Conservation (phyloP, 2,797 vertebrate genomes). For the Erithacus rubecula region DNA sequence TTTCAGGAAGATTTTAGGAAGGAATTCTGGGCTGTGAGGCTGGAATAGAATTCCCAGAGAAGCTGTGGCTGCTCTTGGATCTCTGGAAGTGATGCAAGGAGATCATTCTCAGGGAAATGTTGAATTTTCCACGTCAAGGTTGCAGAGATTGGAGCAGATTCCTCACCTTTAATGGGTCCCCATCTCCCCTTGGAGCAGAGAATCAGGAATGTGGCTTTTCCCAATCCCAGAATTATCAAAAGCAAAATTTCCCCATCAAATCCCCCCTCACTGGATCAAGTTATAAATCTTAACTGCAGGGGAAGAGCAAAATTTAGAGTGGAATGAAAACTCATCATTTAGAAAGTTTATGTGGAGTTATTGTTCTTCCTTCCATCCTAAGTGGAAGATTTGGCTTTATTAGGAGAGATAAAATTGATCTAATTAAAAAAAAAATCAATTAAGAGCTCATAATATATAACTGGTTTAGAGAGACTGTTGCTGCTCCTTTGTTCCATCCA, state of each 20-base stretch:
- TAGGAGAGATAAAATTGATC: neutral
- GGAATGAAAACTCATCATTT: neutral
- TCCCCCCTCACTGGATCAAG: neutral
- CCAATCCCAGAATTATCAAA: neutral
- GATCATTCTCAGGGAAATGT: neutral
- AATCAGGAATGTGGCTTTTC: neutral
- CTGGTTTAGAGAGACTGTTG: neutral
- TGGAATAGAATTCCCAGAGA: neutral
- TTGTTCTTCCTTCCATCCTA: neutral
- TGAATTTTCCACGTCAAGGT: neutral
- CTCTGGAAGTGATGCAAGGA: neutral
- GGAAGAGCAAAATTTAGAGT: neutral
- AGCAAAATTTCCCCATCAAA: neutral
- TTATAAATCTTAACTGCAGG: neutral
- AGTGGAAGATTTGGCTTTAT: neutral
- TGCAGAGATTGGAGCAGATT: neutral
- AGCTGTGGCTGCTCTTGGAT: neutral
- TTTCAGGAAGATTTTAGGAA: neutral
- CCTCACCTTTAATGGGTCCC: neutral
- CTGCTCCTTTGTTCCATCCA: neutral
- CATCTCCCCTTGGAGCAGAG: neutral
- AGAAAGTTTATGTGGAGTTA: neutral
- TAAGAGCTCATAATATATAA: neutral
- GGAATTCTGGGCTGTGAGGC: neutral
- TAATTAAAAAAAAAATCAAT: neutral